Base-by-base conservation (phyloP, 35 echinoderm and acorn worm species). In the Anneissia japonica region DNA sequence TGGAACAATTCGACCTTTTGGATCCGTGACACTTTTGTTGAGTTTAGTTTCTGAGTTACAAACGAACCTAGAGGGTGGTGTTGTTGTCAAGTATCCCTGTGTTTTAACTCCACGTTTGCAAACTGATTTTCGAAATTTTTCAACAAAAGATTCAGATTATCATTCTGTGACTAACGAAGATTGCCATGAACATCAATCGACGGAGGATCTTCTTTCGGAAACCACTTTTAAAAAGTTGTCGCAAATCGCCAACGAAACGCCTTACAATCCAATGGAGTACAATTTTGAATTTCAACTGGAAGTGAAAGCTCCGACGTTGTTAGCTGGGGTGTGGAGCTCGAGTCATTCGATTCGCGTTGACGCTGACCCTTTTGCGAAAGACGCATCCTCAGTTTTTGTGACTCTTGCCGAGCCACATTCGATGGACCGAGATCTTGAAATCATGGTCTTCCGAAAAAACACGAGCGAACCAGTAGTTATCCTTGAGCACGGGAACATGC, bases 201-300 rank as follows among this genome's bases (percentile, higher is more conserved):
- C 51, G 26, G 19, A 64, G 1, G 51, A 64, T 16, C 7, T 64
- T 16, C 11, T 64, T 64, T 2, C 51, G 2, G 51, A 64, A 64
- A 9, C 7, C 2, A 64, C 51, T 9, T 64, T 64, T 64, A 64
- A 64, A 64, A 64, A 64, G 51, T 64, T 64, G 51, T 64, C 51
- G 0, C 89, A 91, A 64, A 73, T 99, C 14, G 90, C 89, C 16
- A 92, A 94, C 34, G 92, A 99, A 33, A 86, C 87, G 13, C 83
- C 86, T 3, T 72, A 56, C 10, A 99, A 93, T 64, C 81, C 75
- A 21, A 73, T 88, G 17, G 78, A 86, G 31, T 99, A 99, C 76
- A 92, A 99, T 28, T 99, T 99, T 90, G 92, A 91, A 82, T 99
- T 99, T 84, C 96, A 99, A 55, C 64, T 99, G 0, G 96, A 94